Conservation (phyloP, 1,140 invertebrate genomes). For the Agrilus planipennis region DNA sequence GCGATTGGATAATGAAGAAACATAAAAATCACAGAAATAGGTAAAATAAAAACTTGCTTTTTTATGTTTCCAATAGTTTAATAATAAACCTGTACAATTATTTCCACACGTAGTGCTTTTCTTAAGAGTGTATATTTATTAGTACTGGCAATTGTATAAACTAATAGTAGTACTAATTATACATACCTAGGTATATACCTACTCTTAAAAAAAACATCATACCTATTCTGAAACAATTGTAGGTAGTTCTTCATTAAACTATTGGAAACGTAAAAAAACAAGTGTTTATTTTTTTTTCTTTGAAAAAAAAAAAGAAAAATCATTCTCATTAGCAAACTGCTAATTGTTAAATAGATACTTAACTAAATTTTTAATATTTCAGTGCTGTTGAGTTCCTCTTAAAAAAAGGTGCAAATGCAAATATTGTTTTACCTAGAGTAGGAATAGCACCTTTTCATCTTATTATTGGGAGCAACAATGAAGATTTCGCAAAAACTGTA, state of each 20-base stretch:
- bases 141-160: no score
- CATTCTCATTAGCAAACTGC: not conserved
- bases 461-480: conserved; percentile 54
- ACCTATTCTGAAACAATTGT: no score
- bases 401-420: conserved; percentile 49
- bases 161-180: no score
- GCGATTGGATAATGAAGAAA: not conserved
- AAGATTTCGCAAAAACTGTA: conserved; percentile 48
- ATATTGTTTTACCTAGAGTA: conserved; percentile 51
- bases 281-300: not conserved
- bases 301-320: not conserved
- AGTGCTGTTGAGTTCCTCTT: conserved; percentile 51
- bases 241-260: not conserved
- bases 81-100: no score
- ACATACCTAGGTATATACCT: no score
- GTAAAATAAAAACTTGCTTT: no score
- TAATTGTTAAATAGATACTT: not conserved
- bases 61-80: no score
- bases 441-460: conserved; percentile 69
- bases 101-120: no score
- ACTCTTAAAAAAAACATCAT: no score
- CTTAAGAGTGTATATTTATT: no score
- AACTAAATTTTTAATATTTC: conserved; percentile 11
- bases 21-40: not conserved
- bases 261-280: not conserved